Base-by-base conservation (phyloP, 2,797 vertebrate species). In the Ctenosaura bakeri region DNA sequence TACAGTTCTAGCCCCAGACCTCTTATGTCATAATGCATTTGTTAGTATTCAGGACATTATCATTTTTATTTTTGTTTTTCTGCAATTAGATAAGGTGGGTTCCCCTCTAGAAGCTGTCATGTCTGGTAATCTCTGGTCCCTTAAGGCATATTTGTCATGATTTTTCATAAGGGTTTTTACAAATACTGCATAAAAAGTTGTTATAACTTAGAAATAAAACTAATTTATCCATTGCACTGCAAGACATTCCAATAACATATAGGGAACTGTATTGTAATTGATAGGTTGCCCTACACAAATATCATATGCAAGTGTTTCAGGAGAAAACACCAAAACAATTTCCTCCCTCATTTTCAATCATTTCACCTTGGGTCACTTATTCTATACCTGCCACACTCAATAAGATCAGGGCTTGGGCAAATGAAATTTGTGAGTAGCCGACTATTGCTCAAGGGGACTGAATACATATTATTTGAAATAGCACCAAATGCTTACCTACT, bases 351-450 rank as follows among this genome's bases (percentile, higher is more conserved):
- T 80, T 90, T 81, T 88, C 69, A 83, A 35, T 90, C 62, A 83
- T 74, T 85, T 56, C 54, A 77, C 83, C 78, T 90, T 76, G 29
- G 29, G 59, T 85, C 35, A 80, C 85, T 90, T 90, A 82, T 87
- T 88, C 80, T 62, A 50, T 59, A 84, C 85, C 64, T 92, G 89
- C 82, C 77, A 86, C 50, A 59, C 50, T 88, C 89, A 83, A 83
- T 90, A 90, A 92, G 71, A 78, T 78, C 79, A 92, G 5, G 52
- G 64, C 69, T 88, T 38, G 77, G 73, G 83, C 42, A 78, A 90
- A 88, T 90, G 59, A 90, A 88, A 88, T 90, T 82, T 90, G 74
- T 91, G 89, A 83, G 73, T 42, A 90, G 79, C 71, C 18, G 83
- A 86, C 80, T 82, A 38, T 88, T 83, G 77, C 87, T 90, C 4